Conservation (phyloP, 2,888 invertebrate genomes). For the Meteorus colon region DNA sequence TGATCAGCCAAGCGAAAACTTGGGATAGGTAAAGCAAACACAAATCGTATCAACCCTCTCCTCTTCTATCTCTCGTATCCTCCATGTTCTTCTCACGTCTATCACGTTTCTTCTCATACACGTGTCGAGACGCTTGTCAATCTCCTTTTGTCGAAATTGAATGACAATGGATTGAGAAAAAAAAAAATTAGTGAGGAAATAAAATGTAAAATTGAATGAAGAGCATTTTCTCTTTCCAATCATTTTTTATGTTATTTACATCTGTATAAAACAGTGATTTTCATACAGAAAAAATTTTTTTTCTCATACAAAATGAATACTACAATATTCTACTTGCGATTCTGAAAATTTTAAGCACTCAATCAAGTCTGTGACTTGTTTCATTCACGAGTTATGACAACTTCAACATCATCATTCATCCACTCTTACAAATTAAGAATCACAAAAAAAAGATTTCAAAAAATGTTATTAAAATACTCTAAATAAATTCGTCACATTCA, state of each 20-base stretch:
- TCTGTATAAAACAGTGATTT: too few species aligned
- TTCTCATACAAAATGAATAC: too few species aligned
- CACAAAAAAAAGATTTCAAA: too few species aligned
- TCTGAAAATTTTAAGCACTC: too few species aligned
- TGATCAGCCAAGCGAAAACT: slow-evolving; percentile 52
- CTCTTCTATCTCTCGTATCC: background rate
- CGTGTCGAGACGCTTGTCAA: slow-evolving; percentile 6
- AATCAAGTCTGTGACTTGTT: too few species aligned
- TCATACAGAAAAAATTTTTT: too few species aligned
- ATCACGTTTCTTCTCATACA: background rate
- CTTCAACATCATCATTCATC: too few species aligned
- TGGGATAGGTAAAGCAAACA: slow-evolving; percentile 54
- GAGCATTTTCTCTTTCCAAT: background rate
- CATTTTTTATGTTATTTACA: background rate
- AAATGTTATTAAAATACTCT: too few species aligned
- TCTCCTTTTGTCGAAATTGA: background rate
- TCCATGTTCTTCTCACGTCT: slow-evolving; percentile 11
- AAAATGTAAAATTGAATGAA: background rate
- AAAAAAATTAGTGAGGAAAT: background rate
- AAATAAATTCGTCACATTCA: too few species aligned
- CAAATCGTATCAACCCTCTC: slow-evolving; percentile 52
- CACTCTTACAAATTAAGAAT: too few species aligned
- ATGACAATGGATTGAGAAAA: background rate
- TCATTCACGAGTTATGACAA: too few species aligned
- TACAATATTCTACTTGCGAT: too few species aligned